Evolutionary conservation across 1,140 invertebrate species (phyloP), one percentile per base, ranked within the genome.

Genomic region (Heliconius himera): DNA sequence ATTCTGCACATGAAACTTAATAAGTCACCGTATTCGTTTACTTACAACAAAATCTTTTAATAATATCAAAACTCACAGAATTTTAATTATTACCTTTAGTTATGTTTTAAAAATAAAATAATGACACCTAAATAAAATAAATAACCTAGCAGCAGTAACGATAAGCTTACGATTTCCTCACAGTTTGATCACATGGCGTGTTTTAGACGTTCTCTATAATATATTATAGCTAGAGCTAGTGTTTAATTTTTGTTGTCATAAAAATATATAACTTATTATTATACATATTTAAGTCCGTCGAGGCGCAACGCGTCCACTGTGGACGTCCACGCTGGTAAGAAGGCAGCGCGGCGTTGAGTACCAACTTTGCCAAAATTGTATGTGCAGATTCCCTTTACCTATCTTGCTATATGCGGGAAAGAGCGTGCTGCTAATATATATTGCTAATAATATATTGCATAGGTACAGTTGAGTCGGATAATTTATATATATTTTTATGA

Each of bases 181-280:
- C 60, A 66, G 60, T 26, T 66, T 29, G 60, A 16, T 29, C 26
- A 66, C 60, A 22, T 29, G 60, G 60, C 60, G 60, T 66, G 60
- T 66, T 66, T 66, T 29, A 66, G 22, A 66, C 60, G 60, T 66
- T 66, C 60, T 66, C 60, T 66, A 5, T 26, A 22, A 26, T 26
- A 8, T 66, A 26, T 13, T 29, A 29, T 26, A 66, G 60, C 26
- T n/a, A 29, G 26, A 66, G 60, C 60, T 66, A 26, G 60, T 60
- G 56, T 66, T 66, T 66, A 66, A 66, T 66, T 66, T 26, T 66
- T 16, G 9, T 16, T 66, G 60, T 66, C 60, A 66, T 66, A 66
- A 66, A 66, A 66, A 66, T 66, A 60, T 66, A 66, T 66, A 22
- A 16, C 1, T 22, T 46, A 60, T 36, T 36, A 8, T 36, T 36